These are phyloP conservation scores for Rutpela maculata DNA, from an alignment of 2,888 invertebrate genomes.

Conservation along the genomic window DNA sequence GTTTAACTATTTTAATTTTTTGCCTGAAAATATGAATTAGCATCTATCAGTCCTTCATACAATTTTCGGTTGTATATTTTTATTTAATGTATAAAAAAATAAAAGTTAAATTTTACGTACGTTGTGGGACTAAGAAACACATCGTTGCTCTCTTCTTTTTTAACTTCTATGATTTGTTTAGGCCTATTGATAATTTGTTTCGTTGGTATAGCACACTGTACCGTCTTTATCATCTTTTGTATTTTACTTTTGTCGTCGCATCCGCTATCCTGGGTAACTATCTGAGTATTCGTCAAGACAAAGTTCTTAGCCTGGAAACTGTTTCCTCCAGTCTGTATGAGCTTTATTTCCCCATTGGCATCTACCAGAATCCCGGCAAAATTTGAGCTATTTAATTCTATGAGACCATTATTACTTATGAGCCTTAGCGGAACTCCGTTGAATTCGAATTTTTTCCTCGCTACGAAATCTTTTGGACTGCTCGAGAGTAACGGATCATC, in stretches of 20 bases:
- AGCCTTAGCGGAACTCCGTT: conserved; percentile 76
- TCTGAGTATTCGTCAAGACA: conserved; percentile 68
- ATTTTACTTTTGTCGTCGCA: conserved; percentile 64
- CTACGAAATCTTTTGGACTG: conserved; percentile 86
- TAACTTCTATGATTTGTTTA: conserved; percentile 72
- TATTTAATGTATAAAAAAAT: not conserved
- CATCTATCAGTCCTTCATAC: no score
- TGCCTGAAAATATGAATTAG: no score
- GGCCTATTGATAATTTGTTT: conserved; percentile 67
- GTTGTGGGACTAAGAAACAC: conserved; percentile 85
- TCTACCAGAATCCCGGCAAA: conserved; percentile 79
- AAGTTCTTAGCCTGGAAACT: conserved; percentile 73
- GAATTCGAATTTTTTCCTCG: conserved; percentile 77
- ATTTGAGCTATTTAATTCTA: conserved; percentile 77
- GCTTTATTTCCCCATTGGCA: conserved; percentile 79
- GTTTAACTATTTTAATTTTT: no score
- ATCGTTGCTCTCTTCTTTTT: conserved; percentile 83
- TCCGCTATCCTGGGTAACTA: conserved; percentile 62
- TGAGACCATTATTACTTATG: conserved; percentile 75
- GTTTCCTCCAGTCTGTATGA: conserved; percentile 77
- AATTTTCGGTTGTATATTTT: no score
- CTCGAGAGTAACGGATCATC: conserved; percentile 90
- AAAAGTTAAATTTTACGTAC: conserved; percentile 64
- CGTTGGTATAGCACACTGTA: conserved; percentile 66
- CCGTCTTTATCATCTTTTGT: conserved; percentile 67